Conservation (phyloP, 2,797 vertebrate species). For the Myotis vivesi region DNA sequence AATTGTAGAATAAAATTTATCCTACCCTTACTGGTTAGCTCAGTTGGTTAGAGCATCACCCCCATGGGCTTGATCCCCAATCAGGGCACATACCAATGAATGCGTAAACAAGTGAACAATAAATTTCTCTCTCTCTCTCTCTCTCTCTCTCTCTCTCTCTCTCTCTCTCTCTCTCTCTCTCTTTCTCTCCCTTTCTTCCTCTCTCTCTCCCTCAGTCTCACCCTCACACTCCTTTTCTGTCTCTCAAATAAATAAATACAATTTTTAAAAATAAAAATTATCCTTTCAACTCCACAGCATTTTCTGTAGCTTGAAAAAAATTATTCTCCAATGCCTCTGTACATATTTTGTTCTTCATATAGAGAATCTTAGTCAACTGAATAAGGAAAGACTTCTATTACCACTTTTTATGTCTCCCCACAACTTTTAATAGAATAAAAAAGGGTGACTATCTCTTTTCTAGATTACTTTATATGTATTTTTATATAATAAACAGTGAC, state of each 20-base stretch:
- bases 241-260: background rate
- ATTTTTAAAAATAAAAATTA: background rate
- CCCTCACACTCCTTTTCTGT: background rate
- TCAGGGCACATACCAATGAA: too few relatives aligned
- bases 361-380: background rate
- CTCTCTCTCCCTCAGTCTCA: too few relatives aligned
- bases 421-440: background rate
- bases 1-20: background rate
- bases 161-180: too few relatives aligned
- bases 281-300: background rate
- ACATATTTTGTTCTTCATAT: background rate
- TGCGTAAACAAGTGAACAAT: too few relatives aligned
- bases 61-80: too few relatives aligned
- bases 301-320: background rate
- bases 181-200: too few relatives aligned
- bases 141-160: too few relatives aligned
- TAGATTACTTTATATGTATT: background rate
- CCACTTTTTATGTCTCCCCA: background rate
- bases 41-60: too few relatives aligned
- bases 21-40: too few relatives aligned
- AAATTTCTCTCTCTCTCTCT: too few relatives aligned
- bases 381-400: background rate
- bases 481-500: background rate
- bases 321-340: background rate
- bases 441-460: background rate